Evolutionary conservation across 2,888 invertebrate genomes (phyloP), one percentile per base, ranked within the genome.

Genomic region (Macropis europaea): DNA sequence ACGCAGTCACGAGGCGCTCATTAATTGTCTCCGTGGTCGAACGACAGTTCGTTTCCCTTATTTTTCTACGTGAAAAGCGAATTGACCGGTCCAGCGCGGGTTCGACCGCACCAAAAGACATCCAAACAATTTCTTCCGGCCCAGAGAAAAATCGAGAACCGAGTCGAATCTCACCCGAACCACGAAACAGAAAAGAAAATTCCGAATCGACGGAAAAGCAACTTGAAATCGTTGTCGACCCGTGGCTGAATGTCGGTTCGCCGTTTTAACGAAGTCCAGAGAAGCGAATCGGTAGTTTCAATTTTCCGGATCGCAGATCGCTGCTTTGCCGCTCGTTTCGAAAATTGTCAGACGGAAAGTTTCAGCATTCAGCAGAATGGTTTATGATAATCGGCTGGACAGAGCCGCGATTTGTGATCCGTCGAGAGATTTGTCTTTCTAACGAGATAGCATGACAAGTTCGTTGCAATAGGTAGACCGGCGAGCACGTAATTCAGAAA

Each of bases 1-100:
- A n/a, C 68, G 57, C 63, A 70, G 50, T 67, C 52, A 43, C 59
- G 15, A 42, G 43, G 47, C 50, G 68, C 67, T 76, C 62, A 26
- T 62, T 62, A 47, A 32, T 61, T 38, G 53, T 69, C 42, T 36
- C 56, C 53, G 61, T 59, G 47, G n/a, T 52, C 28, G 47, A 69
- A 57, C 30, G 22, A 36, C 15, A 11, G 24, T 73, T 42, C 40
- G 48, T 61, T 61, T 57, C 61, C 56, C 30, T 70, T 72, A 73
- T 71, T 67, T 73, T 73, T 73, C 43, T 67, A 73, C 47, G 61
- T 36, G 52, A 19, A 34, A 19, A 1, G 26, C 17, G 32, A 22
- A 24, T n/a, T n/a, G n/a, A n/a, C n/a, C n/a, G n/a, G n/a, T n/a
- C n/a, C n/a, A n/a, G n/a, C n/a, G n/a, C n/a, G n/a, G n/a, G n/a